These are phyloP conservation scores for Bombus superbus DNA, from an alignment of 1,140 invertebrate species.

Conservation along the genomic window DNA sequence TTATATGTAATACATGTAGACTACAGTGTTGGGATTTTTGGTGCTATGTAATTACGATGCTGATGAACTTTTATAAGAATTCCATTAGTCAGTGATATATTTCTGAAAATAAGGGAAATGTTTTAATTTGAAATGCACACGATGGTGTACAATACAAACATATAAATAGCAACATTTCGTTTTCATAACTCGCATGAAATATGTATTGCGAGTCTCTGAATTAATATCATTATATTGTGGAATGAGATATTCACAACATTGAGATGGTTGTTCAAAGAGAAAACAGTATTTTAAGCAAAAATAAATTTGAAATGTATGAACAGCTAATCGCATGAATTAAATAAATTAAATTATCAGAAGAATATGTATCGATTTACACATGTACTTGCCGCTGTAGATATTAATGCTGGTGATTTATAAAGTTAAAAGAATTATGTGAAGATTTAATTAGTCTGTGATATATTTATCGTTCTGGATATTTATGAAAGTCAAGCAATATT, in stretches of 20 bases:
- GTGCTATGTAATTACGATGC: no score
- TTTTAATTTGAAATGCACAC: background rate
- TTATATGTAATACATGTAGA: no score
- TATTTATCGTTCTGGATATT: background rate
- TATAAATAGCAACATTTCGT: background rate
- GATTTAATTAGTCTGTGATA: background rate
- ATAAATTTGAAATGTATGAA: background rate
- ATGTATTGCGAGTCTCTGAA: background rate
- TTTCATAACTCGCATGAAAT: background rate
- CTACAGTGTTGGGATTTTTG: no score
- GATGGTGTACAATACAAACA: background rate
- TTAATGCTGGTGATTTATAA: background rate
- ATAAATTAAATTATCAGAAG: background rate
- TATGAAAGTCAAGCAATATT: background rate
- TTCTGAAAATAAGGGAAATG: background rate
- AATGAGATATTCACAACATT: background rate
- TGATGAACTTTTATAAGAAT: no score
- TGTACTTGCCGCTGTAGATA: background rate
- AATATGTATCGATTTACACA: background rate
- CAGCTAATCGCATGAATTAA: background rate
- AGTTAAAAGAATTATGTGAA: background rate
- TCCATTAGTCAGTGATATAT: no score
- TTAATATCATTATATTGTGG: background rate
- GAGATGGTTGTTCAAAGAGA: background rate
- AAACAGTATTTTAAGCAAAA: background rate